These are phyloP conservation scores for Pitta sordida DNA, from an alignment of 2,113 vertebrate genomes.

Conservation along the genomic window DNA sequence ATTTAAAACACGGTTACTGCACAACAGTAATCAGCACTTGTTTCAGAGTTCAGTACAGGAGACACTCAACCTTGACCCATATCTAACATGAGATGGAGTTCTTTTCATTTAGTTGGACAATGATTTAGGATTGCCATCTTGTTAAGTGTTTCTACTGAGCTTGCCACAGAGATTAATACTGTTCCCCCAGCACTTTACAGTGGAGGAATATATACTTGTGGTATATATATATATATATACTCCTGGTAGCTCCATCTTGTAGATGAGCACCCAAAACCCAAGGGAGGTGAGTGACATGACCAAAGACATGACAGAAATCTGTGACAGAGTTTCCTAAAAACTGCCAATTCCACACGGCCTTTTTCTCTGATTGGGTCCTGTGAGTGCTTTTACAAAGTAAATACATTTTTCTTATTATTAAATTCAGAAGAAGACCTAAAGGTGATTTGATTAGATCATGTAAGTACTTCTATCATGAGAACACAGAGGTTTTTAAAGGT, in stretches of 20 bases:
- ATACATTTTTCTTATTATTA: constrained; percentile 13
- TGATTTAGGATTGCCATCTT: constrained; percentile 8
- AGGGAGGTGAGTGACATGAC: not conserved
- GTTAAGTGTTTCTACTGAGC: not conserved
- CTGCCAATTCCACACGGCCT: not conserved
- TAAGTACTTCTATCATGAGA: constrained; percentile 16
- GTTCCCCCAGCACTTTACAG: not conserved
- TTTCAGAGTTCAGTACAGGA: constrained; percentile 21
- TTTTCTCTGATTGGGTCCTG: not conserved
- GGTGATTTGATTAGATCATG: constrained; percentile 4
- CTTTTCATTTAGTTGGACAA: not conserved
- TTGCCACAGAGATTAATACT: not conserved
- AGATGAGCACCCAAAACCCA: not conserved
- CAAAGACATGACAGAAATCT: not conserved
- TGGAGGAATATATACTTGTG: not conserved
- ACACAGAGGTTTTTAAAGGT: not conserved
- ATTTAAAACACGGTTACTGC: constrained; percentile 15
- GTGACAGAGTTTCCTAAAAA: not conserved
- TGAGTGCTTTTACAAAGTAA: constrained; percentile 9
- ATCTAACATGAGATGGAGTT: not conserved
- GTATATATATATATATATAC: not conserved
- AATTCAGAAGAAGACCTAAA: not conserved
- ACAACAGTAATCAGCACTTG: not conserved
- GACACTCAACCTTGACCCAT: constrained; percentile 20
- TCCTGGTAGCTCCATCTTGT: not conserved